Percentiles rank a stretch among this genome's conserved stretches.
phyloP scores from a whole-genome alignment of 2,797 vertebrate genomes.

The Spinus olivaceus region DNA sequence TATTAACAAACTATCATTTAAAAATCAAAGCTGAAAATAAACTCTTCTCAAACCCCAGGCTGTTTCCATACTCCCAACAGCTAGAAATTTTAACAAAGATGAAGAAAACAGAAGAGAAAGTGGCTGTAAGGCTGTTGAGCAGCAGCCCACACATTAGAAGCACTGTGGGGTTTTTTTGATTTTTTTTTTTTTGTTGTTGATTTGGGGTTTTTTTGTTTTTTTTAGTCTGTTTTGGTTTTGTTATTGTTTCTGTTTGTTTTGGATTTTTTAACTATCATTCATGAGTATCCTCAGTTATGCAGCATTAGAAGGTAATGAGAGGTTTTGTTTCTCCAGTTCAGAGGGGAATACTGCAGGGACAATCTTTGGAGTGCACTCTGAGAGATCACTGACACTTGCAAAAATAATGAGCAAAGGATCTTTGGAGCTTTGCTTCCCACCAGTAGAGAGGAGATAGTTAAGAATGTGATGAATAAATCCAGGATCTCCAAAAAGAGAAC shows the following conservation, averaged over 20 bases:
- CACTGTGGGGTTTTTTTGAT: accelerated
- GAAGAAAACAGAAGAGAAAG: neutral
- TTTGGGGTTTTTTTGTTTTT: neutral
- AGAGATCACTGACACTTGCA: neutral
- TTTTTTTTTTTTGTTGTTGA: neutral
- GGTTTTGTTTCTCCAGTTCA: neutral
- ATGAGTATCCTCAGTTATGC: neutral
- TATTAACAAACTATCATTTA: neutral
- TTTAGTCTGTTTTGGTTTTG: neutral
- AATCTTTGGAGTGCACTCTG: neutral
- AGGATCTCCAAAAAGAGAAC: neutral
- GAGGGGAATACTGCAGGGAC: neutral
- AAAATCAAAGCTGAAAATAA: neutral
- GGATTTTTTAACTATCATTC: neutral
- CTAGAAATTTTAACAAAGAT: neutral
- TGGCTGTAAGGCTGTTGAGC: neutral
- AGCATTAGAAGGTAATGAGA: neutral
- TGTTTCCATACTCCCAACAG: neutral
- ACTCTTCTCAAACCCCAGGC: neutral
- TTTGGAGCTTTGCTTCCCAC: neutral
- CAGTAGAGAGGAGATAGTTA: neutral
- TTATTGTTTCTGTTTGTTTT: neutral
- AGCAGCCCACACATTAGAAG: neutral
- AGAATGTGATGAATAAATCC: neutral
- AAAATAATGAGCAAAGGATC: neutral